Base-by-base conservation (phyloP, 2,888 invertebrate genomes). In the Pemphredon lugubris region DNA sequence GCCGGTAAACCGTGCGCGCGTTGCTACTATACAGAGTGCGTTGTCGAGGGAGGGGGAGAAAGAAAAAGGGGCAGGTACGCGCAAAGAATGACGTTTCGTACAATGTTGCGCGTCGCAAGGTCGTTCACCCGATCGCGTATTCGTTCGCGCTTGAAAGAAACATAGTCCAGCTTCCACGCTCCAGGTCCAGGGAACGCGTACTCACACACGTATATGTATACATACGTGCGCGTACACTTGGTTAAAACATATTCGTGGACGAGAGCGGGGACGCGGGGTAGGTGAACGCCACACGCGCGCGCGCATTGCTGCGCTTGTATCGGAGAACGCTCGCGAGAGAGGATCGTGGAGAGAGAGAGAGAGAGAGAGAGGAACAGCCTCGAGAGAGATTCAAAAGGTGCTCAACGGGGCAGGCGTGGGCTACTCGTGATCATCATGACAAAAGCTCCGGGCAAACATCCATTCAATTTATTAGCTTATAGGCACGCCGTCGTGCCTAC, bases 401-500 rank as follows among this genome's bases (percentile, higher is more conserved):
- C 73, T 72, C 75, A 73, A 81, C 75, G 66, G 77, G 69, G 66
- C 75, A 66, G 74, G 83, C 86, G 83, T 83, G 84, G 84, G 86
- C 83, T 81, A 84, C 81, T 78, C 84, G 79, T 81, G 84, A 86
- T 87, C 87, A 87, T 86, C 87, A 86, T 87, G 86, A 87, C 87
- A 87, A 87, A 87, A 86, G 86, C 84, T 79, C 70, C 82, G 78
- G 83, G 85, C 86, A 85, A 86, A 86, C 85, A 85, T 84, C 84
- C 84, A 79, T 82, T 87, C 84, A 88, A 88, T 88, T 88, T 88
- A 88, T 88, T 87, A 83, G 87, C 88, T 87, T 84, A 85, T 82
- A 82, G 83, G 82, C 82, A 80, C 73, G 76, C 74, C 74, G 75
- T 73, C 72, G 72, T 71, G 73, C 72, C 76, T 76, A 77, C 75